Base-by-base conservation (phyloP, 2,113 vertebrate genomes). In the Manacus vitellinus region DNA sequence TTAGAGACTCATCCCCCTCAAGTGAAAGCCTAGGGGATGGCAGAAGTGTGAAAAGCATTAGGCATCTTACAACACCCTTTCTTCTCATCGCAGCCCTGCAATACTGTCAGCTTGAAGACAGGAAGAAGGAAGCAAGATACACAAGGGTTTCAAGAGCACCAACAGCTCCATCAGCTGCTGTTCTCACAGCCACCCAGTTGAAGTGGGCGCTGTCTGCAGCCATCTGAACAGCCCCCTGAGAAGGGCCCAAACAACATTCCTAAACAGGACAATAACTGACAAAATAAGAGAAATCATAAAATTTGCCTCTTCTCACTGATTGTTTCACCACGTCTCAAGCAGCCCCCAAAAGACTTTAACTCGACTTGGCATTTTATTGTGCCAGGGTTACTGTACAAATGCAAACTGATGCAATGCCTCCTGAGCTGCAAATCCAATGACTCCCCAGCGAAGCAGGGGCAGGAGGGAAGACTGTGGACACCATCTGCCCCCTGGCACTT, bases 371-470 rank as follows among this genome's bases (percentile, higher is more conserved):
- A 35, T 28, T 39, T 17, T n/a, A 13, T 12, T 37, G 33, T 49
- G 41, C 37, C 54, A 46, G 41, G 10, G 37, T 37, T 85, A 55
- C 59, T 63, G 52, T 30, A 49, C 28, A 41, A 74, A 62, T 5
- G 20, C 39, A 81, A 78, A 86, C 15, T 13, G 47, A 37, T 14
- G 23, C 5, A 2, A 22, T 33, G 46, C 39, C 63, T 56, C 27
- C 4, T n/a, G 73, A 80, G 39, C 56, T 75, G 46, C 3, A 1
- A 39, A 56, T 18, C 65, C 33, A 58, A 8, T 6, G 46, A 77
- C 2, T 22, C 16, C 44, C 14, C 78, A 55, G 46, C 0, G 0
- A 61, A 35, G 28, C 21, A n/a, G 49, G 27, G 72, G 7, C 56
- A 85, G 61, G 25, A 79, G 41, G 14, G 46, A 68, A 51, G 59